Evolutionary conservation across 2,888 invertebrate species (phyloP).

Genomic region (Rhagonycha lutea): DNA sequence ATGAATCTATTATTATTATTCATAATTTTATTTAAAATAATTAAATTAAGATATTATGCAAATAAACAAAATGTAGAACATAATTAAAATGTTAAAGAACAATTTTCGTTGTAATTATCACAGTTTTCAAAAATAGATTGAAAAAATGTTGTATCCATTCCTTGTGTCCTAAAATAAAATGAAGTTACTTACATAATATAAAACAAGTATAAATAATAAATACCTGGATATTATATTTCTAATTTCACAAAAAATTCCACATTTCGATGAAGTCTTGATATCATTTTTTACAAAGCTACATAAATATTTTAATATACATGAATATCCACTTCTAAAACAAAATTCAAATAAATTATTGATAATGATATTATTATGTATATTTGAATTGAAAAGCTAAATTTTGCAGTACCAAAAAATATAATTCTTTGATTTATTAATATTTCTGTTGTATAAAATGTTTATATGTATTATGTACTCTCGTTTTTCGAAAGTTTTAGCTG

Average conservation of each 20-base stretch:
- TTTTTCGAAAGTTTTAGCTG: neutral
- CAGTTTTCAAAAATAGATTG: constrained; percentile 45
- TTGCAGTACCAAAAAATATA: neutral
- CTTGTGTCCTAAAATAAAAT: constrained; percentile 41
- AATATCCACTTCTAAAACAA: constrained; percentile 42
- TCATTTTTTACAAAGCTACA: constrained; percentile 37
- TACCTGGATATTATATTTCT: constrained; percentile 48
- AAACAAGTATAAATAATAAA: constrained; percentile 7
- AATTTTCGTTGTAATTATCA: constrained; percentile 56
- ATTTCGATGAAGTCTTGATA: constrained; percentile 36
- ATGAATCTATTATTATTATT: too few relatives aligned
- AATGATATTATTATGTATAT: neutral
- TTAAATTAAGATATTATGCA: neutral
- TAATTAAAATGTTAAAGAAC: neutral
- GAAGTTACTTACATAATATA: neutral
- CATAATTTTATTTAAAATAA: too few relatives aligned
- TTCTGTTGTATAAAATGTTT: neutral
- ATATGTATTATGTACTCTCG: neutral
- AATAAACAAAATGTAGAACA: too few relatives aligned
- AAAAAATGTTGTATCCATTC: constrained; percentile 46
- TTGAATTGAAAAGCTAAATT: neutral
- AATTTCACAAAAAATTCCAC: constrained; percentile 51
- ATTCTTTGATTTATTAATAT: neutral
- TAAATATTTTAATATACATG: constrained; percentile 44
- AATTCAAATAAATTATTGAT: neutral